Conservation (phyloP, 2,888 invertebrate species). For the Tetanocera ferruginea region DNA sequence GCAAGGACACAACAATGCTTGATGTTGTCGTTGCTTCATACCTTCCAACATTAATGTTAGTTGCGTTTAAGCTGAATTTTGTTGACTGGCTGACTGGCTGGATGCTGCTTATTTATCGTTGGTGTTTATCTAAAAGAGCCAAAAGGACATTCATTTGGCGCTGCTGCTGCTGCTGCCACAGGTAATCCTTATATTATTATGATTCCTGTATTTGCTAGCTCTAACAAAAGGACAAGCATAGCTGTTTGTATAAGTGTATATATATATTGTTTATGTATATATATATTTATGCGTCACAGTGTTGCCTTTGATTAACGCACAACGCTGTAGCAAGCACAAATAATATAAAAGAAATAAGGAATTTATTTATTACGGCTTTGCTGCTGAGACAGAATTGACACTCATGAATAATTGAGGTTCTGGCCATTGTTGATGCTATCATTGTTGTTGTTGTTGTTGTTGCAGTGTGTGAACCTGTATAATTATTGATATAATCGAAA, state of each 20-base stretch:
- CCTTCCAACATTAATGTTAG: not conserved
- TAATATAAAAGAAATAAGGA: not conserved
- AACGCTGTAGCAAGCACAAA: not conserved
- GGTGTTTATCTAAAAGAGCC: not conserved
- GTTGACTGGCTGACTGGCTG: not conserved
- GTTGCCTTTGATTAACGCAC: not conserved
- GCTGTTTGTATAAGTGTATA: too few species aligned
- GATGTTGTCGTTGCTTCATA: not conserved
- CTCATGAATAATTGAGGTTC: constrained; percentile 3
- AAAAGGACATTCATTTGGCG: not conserved
- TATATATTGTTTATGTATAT: not conserved
- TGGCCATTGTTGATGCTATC: too few species aligned
- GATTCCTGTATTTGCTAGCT: not conserved
- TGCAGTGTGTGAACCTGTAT: too few species aligned
- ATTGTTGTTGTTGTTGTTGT: too few species aligned
- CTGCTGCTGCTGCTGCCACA: not conserved
- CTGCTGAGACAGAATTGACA: not conserved
- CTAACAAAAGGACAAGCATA: not conserved
- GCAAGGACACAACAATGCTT: not conserved
- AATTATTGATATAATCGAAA: too few species aligned
- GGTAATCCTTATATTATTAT: constrained; percentile 13
- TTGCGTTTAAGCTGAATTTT: not conserved
- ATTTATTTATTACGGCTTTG: constrained; percentile 9
- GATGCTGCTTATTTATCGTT: not conserved
- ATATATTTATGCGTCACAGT: not conserved